These are phyloP conservation scores for Scaptomyza reducta DNA, from an alignment of 2,888 invertebrate genomes.

Conservation along the genomic window DNA sequence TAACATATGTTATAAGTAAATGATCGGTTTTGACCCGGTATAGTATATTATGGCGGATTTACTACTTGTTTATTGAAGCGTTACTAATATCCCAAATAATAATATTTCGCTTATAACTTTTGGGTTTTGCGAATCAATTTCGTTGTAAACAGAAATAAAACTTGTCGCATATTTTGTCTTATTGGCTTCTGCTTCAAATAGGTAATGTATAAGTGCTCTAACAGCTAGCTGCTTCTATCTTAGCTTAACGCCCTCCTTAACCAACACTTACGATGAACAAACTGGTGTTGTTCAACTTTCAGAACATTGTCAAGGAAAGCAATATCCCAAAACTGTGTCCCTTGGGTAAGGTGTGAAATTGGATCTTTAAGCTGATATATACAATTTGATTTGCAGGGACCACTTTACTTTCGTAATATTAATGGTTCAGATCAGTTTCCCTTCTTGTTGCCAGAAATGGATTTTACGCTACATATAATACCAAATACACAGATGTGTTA, in stretches of 20 bases:
- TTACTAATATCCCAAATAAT: too few species aligned
- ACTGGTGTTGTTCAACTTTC: background rate
- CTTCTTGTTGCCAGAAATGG: slow-evolving; percentile 33
- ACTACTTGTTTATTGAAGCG: too few species aligned
- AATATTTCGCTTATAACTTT: too few species aligned
- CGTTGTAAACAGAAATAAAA: background rate
- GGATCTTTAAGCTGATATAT: background rate
- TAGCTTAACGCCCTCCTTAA: too few species aligned
- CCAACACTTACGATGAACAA: slow-evolving; percentile 14
- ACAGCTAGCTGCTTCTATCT: background rate
- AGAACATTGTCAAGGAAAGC: slow-evolving; percentile 19
- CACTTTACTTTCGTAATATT: slow-evolving; percentile 32
- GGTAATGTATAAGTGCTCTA: too few species aligned
- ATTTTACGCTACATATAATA: slow-evolving; percentile 19
- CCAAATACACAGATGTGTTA: background rate
- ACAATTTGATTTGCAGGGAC: slow-evolving; percentile 19
- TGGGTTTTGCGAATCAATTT: background rate
- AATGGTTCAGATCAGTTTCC: slow-evolving; percentile 21
- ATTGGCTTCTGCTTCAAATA: background rate
- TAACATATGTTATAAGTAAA: background rate
- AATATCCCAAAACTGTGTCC: slow-evolving; percentile 31
- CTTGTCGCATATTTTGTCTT: background rate
- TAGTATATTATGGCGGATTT: too few species aligned
- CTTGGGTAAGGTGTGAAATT: slow-evolving; percentile 8
- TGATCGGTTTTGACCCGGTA: too few species aligned